Conservation (phyloP, 1,140 invertebrate genomes). For the Apolygus lucorum region DNA sequence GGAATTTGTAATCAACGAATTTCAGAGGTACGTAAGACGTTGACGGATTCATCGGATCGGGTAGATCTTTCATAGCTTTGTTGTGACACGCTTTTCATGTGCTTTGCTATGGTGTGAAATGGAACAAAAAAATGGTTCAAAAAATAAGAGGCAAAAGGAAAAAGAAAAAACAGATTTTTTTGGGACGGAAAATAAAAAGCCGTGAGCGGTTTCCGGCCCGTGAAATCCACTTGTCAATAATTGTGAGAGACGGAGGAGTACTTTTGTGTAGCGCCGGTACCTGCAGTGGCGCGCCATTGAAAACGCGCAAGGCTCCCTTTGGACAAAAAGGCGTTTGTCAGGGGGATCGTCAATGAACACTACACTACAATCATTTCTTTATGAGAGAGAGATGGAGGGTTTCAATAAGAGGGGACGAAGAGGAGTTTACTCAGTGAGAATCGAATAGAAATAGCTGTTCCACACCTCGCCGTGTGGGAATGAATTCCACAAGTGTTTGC, state of each 20-base stretch:
- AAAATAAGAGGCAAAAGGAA: not conserved
- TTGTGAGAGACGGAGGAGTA: not conserved
- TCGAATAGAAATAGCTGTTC: too few relatives aligned
- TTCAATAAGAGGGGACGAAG: too few relatives aligned
- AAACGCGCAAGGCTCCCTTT: not conserved
- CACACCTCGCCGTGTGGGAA: too few relatives aligned
- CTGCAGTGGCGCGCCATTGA: not conserved
- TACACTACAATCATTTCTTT: not conserved
- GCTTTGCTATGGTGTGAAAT: not conserved
- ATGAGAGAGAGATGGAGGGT: too few relatives aligned
- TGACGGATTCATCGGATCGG: too few relatives aligned
- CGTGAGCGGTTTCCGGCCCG: not conserved
- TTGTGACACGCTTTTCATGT: not conserved
- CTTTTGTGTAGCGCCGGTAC: not conserved
- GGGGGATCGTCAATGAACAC: not conserved
- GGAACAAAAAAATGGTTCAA: not conserved
- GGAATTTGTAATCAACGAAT: too few relatives aligned
- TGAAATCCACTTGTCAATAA: not conserved
- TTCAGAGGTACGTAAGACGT: too few relatives aligned
- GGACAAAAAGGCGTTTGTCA: not conserved
- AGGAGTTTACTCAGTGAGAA: too few relatives aligned
- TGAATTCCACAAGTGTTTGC: too few relatives aligned
- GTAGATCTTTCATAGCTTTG: too few relatives aligned
- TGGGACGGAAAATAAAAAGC: not conserved
- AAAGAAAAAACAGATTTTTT: not conserved